Evolutionary conservation across 1,140 invertebrate genomes (phyloP), one percentile per base, ranked within the genome.

Genomic region (Drosophila ogumai): DNA sequence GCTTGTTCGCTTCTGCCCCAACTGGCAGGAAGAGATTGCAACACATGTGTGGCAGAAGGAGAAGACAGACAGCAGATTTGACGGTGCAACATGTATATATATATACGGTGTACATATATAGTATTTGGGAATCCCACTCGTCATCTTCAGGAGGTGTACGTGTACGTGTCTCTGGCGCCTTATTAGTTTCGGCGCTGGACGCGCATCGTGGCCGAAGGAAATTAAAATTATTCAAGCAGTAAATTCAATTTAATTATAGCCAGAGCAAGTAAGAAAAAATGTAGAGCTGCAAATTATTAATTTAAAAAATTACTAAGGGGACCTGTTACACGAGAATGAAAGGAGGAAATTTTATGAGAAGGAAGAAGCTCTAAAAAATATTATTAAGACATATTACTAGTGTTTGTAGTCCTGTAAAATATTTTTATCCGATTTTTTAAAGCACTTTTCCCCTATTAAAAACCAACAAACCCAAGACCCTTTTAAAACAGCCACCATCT

Each of bases 211-310:
- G 81, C 60, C 74, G 22, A 69, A 72, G 85, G 85, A 88, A 88
- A 88, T 88, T 84, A 84, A 88, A 90, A 81, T 84, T 78, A 78
- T 67, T 88, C 81, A 68, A 79, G 85, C 85, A 75, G 74, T 49
- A 75, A 88, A 85, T 88, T 81, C 66, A 85, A 81, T 88, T 88
- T 81, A 60, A 63, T 84, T 59, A 78, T 43, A 58, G 67, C 71
- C 32, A 22, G 12, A 67, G 58, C 47, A 60, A 66, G 40, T 32
- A 44, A 38, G 17, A 64, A 50, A 15, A 66, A 46, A 38, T 3
- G 25, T 28, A 6, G 1, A 3, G 8, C 17, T 19, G n/a, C 19
- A 38, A 12, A 28, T 17, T 6, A 38, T 15, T 36, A 15, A 25
- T 32, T 19, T 28, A 25, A 34, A 65, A 60, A 17, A 4, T 22